phyloP scores from a whole-genome alignment of 2,113 vertebrate genomes.

The Pangasianodon gigas region DNA sequence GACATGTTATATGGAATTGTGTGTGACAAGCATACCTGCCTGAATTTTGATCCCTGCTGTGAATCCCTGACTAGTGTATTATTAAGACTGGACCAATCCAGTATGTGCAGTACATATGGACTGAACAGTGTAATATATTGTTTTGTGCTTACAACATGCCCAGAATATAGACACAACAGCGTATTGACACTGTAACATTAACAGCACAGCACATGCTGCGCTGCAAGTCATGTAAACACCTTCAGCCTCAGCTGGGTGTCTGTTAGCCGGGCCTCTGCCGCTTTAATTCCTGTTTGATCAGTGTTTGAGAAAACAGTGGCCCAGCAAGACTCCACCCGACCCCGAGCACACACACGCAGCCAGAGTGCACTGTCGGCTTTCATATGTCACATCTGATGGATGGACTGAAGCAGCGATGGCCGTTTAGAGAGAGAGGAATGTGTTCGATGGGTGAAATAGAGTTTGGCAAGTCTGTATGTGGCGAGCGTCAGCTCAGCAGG shows the following conservation, averaged over 20 bases:
- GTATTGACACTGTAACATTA: slow-evolving; percentile 28
- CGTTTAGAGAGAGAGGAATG: slow-evolving; percentile 31
- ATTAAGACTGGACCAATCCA: not conserved
- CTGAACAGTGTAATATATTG: slow-evolving; percentile 3
- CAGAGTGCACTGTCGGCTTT: slow-evolving; percentile 59
- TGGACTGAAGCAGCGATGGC: slow-evolving; percentile 25
- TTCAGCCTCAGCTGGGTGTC: slow-evolving; percentile 23
- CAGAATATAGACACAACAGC: not conserved
- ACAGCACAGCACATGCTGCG: slow-evolving; percentile 16
- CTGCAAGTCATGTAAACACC: slow-evolving; percentile 32
- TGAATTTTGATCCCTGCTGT: not conserved
- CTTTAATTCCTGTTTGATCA: slow-evolving; percentile 44
- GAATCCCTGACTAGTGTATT: not conserved
- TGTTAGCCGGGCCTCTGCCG: slow-evolving; percentile 28
- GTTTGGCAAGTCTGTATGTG: slow-evolving; percentile 17
- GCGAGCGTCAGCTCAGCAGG: slow-evolving; percentile 33
- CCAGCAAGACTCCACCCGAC: slow-evolving; percentile 33
- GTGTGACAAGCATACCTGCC: not conserved
- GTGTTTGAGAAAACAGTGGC: slow-evolving; percentile 41
- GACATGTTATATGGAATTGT: not conserved
- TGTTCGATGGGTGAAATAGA: slow-evolving; percentile 4
- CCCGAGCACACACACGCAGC: slow-evolving; percentile 13
- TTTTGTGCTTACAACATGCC: not conserved
- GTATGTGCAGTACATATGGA: not conserved
- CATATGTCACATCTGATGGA: slow-evolving; percentile 61